These are phyloP conservation scores for Leptobrachium leishanense DNA, from an alignment of 2,113 vertebrate species.

Conservation along the genomic window DNA sequence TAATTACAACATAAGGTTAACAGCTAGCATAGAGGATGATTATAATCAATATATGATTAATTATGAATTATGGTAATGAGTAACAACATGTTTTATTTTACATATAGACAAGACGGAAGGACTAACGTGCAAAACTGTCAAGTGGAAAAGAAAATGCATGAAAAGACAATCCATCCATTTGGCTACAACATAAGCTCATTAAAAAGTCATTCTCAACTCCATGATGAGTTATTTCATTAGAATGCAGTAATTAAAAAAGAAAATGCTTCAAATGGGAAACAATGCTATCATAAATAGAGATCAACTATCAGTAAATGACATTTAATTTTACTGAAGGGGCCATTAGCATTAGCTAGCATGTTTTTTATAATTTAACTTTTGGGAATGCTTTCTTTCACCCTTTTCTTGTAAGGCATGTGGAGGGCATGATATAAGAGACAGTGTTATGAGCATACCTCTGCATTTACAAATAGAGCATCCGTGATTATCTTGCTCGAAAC, in stretches of 20 bases:
- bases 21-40: too few relatives aligned
- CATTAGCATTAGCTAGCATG: constrained; percentile 11
- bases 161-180: constrained; percentile 12
- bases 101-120: constrained; percentile 13
- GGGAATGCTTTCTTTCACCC: neutral
- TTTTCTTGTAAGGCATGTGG: neutral
- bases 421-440: neutral
- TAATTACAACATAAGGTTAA: too few relatives aligned
- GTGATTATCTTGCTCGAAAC: constrained; percentile 78
- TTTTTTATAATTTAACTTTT: constrained; percentile 26
- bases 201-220: constrained; percentile 13
- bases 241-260: constrained; percentile 31
- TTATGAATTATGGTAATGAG: too few relatives aligned
- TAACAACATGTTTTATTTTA: neutral
- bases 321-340: neutral
- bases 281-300: constrained; percentile 27
- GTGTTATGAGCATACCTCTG: constrained; percentile 68
- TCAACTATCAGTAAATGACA: constrained; percentile 30
- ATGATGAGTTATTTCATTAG: constrained; percentile 42
- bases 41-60: too few relatives aligned
- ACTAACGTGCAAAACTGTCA: neutral
- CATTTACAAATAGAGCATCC: constrained; percentile 84
- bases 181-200: constrained; percentile 29
- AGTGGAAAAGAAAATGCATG: neutral
- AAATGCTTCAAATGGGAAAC: constrained; percentile 29